Evolutionary conservation across 2,888 invertebrate genomes (phyloP).

Genomic region (Brachyptera risi): DNA sequence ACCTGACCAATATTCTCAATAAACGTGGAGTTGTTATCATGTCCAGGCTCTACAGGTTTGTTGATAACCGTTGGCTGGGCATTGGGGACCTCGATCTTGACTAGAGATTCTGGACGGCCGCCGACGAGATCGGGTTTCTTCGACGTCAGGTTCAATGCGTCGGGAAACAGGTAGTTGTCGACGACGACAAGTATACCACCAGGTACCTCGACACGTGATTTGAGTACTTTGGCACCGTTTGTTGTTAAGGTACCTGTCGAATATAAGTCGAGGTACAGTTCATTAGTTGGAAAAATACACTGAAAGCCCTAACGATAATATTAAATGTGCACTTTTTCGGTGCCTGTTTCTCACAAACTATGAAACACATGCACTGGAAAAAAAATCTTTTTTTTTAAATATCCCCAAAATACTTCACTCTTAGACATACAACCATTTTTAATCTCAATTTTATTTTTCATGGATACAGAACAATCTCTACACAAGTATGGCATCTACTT

Average conservation of each 20-base stretch:
- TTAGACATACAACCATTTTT: too few species aligned
- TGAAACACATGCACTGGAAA: too few species aligned
- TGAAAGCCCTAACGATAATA: too few species aligned
- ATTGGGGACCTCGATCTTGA: conserved; percentile 24
- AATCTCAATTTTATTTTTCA: too few species aligned
- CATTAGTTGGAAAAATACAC: too few species aligned
- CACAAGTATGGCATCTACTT: too few species aligned
- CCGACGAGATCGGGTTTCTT: conserved; percentile 37
- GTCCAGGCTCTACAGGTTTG: conserved; percentile 26
- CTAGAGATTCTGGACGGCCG: conserved; percentile 11
- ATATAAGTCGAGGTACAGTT: background rate
- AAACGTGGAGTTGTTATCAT: conserved; percentile 42
- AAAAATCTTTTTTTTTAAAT: too few species aligned
- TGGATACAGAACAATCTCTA: too few species aligned
- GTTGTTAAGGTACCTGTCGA: conserved; percentile 41
- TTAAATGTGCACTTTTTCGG: too few species aligned
- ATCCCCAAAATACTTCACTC: too few species aligned
- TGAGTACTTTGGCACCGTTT: conserved; percentile 46
- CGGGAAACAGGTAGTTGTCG: conserved; percentile 48
- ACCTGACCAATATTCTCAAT: conserved; percentile 51
- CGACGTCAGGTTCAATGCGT: conserved; percentile 44
- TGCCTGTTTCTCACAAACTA: too few species aligned
- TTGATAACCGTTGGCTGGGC: conserved; percentile 39
- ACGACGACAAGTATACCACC: conserved; percentile 46
- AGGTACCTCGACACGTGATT: conserved; percentile 45